A percentile compares a stretch with the other conserved stretches of the same genome.
Conservation (phyloP, 2,113 vertebrate species). For the Pseudorasbora parva region DNA sequence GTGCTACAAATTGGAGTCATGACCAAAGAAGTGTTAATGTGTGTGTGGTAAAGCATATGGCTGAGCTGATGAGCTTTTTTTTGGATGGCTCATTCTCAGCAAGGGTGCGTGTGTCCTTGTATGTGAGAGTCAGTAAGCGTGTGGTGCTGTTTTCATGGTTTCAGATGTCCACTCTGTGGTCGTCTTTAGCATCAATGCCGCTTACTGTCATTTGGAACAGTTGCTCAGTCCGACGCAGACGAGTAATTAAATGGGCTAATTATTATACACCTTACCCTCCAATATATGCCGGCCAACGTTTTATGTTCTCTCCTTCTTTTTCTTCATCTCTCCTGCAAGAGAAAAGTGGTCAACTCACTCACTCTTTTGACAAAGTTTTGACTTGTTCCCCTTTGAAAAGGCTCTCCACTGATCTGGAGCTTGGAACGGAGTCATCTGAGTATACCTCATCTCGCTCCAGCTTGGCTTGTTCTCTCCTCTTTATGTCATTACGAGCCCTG, state of each 20-base stretch:
- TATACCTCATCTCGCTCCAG: conserved; percentile 63
- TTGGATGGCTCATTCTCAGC: conserved; percentile 33
- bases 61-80: conserved; percentile 42
- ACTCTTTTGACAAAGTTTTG: conserved; percentile 3
- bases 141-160: conserved; percentile 11
- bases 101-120: conserved; percentile 42
- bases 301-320: conserved; percentile 23
- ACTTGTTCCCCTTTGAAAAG: not conserved
- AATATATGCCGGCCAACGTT: not conserved
- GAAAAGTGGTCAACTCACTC: conserved; percentile 16
- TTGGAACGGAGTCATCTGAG: conserved; percentile 22
- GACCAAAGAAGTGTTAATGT: conserved; percentile 21
- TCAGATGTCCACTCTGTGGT: conserved; percentile 59
- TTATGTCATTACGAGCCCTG: conserved; percentile 43
- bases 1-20: conserved; percentile 37
- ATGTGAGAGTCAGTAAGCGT: conserved; percentile 15
- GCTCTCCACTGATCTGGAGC: conserved; percentile 1
- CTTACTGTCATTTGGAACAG: conserved; percentile 62
- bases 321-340: conserved; percentile 28
- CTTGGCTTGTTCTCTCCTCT: conserved; percentile 68
- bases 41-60: conserved; percentile 52
- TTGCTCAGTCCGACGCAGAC: conserved; percentile 49
- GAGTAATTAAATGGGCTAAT: conserved; percentile 59
- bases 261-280: conserved; percentile 30
- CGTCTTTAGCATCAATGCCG: conserved; percentile 50